phyloP scores from a whole-genome alignment of 2,888 invertebrate species.

The Lysandra coridon region DNA sequence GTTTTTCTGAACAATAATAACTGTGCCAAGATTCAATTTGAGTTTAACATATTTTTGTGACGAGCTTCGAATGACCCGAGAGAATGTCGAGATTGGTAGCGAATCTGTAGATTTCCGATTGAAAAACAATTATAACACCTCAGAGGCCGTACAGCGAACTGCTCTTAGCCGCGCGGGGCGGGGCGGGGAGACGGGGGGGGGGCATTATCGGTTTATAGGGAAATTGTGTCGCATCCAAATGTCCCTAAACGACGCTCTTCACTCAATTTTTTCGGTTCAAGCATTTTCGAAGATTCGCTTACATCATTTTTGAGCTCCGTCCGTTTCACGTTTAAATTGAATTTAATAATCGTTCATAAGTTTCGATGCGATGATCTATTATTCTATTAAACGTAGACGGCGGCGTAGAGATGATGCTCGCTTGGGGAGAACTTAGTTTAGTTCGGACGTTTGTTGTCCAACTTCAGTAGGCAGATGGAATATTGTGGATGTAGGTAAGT shows the following conservation, averaged over 20 bases:
- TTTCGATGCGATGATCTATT: not conserved
- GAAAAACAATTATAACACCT: constrained; percentile 1
- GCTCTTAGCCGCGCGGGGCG: not conserved
- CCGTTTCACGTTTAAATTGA: not conserved
- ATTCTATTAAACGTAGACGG: no score
- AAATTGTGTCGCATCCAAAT: constrained; percentile 10
- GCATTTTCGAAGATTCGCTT: not conserved
- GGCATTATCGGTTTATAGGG: not conserved
- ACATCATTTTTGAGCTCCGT: not conserved
- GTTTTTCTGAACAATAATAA: not conserved
- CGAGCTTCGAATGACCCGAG: not conserved
- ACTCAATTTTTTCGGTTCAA: not conserved
- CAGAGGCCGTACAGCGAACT: constrained; percentile 3
- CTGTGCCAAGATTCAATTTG: not conserved
- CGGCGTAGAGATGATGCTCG: no score
- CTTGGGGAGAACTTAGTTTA: no score
- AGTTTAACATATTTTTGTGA: not conserved
- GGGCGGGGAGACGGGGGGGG: no score
- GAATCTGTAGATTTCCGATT: not conserved
- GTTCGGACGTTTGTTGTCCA: no score
- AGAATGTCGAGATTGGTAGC: not conserved
- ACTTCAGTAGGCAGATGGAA: no score
- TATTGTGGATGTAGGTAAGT: no score
- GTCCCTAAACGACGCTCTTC: not conserved
- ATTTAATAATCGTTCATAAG: not conserved